phyloP scores from a whole-genome alignment of 37 sponge, comb jelly and placozoan genomes.

The Ianthella basta region DNA sequence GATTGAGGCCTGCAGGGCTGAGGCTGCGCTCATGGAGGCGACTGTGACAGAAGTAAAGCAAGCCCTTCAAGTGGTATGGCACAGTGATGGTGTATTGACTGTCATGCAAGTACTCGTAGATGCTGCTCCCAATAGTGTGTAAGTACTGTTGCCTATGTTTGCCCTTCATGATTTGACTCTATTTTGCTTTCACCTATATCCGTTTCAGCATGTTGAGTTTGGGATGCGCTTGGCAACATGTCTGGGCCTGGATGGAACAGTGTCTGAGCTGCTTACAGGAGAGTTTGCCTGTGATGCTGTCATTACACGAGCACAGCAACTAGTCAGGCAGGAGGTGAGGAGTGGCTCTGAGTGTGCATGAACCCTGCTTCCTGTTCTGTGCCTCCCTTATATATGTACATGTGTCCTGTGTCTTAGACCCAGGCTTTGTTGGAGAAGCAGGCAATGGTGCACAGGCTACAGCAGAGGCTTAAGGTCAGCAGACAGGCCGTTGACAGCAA shows the following conservation, averaged over 20 bases:
- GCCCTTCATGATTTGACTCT: too few relatives aligned
- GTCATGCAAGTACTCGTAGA: too few relatives aligned
- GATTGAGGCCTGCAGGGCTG: too few relatives aligned
- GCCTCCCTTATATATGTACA: not conserved
- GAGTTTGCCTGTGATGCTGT: conserved; percentile 79
- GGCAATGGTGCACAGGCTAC: conserved; percentile 63
- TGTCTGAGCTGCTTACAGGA: conserved; percentile 60
- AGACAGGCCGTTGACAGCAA: conserved; percentile 70
- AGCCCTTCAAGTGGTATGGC: too few relatives aligned
- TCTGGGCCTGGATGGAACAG: conserved; percentile 38
- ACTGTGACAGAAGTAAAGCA: too few relatives aligned
- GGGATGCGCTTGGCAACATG: too few relatives aligned
- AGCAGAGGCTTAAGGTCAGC: conserved; percentile 67
- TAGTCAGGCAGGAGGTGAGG: conserved; percentile 69
- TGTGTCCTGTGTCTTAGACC: conserved; percentile 44
- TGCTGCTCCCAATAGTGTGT: too few relatives aligned
- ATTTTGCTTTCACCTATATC: too few relatives aligned
- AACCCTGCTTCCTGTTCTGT: not conserved
- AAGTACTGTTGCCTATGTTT: too few relatives aligned
- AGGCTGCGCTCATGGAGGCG: too few relatives aligned
- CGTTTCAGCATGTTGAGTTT: too few relatives aligned
- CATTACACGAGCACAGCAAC: conserved; percentile 62
- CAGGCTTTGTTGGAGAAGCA: conserved; percentile 64
- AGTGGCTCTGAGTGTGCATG: conserved; percentile 7
- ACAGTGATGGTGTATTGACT: too few relatives aligned